A percentile compares a stretch with the other conserved stretches of the same genome.
Conservation (phyloP, 2,113 vertebrate genomes). For the Poeciliopsis retropinna region DNA sequence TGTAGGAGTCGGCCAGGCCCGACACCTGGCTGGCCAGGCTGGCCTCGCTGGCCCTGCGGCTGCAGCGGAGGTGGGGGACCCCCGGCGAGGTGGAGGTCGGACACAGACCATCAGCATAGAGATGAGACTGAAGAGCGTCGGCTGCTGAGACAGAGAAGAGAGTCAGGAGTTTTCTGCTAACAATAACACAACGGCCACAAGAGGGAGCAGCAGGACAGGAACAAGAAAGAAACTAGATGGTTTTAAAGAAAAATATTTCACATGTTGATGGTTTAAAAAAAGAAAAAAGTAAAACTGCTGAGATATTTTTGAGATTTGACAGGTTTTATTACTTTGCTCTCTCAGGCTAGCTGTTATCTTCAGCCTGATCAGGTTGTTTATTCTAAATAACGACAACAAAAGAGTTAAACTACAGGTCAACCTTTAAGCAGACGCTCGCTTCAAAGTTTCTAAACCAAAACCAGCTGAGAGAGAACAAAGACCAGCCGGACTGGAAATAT, state of each 20-base stretch:
- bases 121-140: conserved; percentile 78
- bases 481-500: conserved; percentile 67
- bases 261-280: too few relatives aligned
- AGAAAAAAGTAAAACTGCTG: too few relatives aligned
- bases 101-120: conserved; percentile 69
- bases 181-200: neutral
- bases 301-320: too few relatives aligned
- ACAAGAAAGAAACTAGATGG: neutral
- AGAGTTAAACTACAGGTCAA: too few relatives aligned
- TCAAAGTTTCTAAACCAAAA: neutral
- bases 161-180: too few relatives aligned
- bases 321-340: too few relatives aligned
- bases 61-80: conserved; percentile 79
- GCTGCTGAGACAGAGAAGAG: conserved; percentile 54
- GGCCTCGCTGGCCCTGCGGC: conserved; percentile 90
- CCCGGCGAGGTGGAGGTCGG: conserved; percentile 83
- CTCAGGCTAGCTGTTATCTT: too few relatives aligned
- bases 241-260: too few relatives aligned
- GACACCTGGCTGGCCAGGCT: conserved; percentile 97
- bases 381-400: too few relatives aligned
- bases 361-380: too few relatives aligned
- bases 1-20: conserved; percentile 91
- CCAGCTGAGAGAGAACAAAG: neutral
- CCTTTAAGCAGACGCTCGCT: too few relatives aligned
- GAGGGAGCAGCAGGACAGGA: too few relatives aligned